Conservation (phyloP, 2,888 invertebrate genomes). For the Helicoverpa assulta region DNA sequence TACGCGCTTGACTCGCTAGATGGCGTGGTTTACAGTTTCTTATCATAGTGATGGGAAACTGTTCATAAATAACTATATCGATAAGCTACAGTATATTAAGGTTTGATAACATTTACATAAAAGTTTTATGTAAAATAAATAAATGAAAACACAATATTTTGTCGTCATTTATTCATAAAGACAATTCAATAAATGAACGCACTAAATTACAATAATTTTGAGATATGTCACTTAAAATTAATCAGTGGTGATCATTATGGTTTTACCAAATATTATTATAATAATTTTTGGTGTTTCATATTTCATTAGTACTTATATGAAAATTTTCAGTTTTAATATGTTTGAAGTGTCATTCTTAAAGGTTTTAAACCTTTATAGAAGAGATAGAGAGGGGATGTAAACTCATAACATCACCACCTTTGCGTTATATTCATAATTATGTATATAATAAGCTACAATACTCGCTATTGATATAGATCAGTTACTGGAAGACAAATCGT, state of each 20-base stretch:
- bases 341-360: slow-evolving; percentile 27
- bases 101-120: background rate
- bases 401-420: slow-evolving; percentile 79
- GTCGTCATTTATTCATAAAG: slow-evolving; percentile 90
- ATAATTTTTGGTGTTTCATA: slow-evolving; percentile 48
- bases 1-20: background rate
- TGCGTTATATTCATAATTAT: slow-evolving; percentile 78
- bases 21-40: background rate
- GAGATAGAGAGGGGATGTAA: slow-evolving; percentile 48
- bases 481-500: slow-evolving; percentile 91
- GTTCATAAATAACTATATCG: background rate
- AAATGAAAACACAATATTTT: slow-evolving; percentile 68
- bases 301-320: slow-evolving; percentile 33
- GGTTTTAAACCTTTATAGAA: slow-evolving; percentile 41
- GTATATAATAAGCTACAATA: slow-evolving; percentile 89
- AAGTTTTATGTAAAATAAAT: slow-evolving; percentile 10
- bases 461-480: slow-evolving; percentile 89
- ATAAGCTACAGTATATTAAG: background rate
- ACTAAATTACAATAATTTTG: slow-evolving; percentile 89
- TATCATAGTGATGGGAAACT: background rate
- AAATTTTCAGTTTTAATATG: slow-evolving; percentile 12
- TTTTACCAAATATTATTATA: slow-evolving; percentile 61
- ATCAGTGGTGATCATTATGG: slow-evolving; percentile 79
- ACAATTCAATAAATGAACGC: slow-evolving; percentile 90
- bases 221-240: slow-evolving; percentile 89